A percentile compares a stretch with the other conserved stretches of the same genome.
phyloP scores from a whole-genome alignment of 2,113 vertebrate species.

The Melanocharis versteri region DNA sequence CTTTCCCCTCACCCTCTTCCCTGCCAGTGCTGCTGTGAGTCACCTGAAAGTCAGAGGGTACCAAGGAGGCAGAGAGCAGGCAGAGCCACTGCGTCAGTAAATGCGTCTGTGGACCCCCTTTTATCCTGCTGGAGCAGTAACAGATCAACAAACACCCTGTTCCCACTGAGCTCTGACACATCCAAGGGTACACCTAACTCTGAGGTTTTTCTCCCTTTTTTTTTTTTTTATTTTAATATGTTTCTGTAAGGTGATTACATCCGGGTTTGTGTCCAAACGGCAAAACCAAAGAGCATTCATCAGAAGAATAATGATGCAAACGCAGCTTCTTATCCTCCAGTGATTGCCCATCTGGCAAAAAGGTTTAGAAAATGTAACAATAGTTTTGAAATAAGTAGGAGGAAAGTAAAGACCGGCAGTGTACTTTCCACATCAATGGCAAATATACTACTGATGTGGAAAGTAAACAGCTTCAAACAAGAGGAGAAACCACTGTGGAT shows the following conservation, averaged over 20 bases:
- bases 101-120: not conserved
- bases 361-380: slow-evolving; percentile 43
- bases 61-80: not conserved
- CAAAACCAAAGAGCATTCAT: slow-evolving; percentile 26
- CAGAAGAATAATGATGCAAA: slow-evolving; percentile 20
- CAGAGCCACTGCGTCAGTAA: not conserved
- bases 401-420: slow-evolving; percentile 58
- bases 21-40: not conserved
- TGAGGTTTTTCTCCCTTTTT: not conserved
- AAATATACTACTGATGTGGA: slow-evolving; percentile 47
- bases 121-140: not conserved
- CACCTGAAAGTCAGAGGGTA: not conserved
- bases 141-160: not conserved
- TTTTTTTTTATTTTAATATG: not conserved
- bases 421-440: slow-evolving; percentile 62
- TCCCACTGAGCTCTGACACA: not conserved
- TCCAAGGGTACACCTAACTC: not conserved
- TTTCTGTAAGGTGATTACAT: not conserved
- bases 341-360: slow-evolving; percentile 35
- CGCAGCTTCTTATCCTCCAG: slow-evolving; percentile 38
- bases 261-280: slow-evolving; percentile 10
- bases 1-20: not conserved
- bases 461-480: slow-evolving; percentile 38
- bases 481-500: not conserved
- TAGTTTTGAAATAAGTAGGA: slow-evolving; percentile 47